phyloP scores from a whole-genome alignment of 2,888 invertebrate species.

The Aleiodes leptofemur region DNA sequence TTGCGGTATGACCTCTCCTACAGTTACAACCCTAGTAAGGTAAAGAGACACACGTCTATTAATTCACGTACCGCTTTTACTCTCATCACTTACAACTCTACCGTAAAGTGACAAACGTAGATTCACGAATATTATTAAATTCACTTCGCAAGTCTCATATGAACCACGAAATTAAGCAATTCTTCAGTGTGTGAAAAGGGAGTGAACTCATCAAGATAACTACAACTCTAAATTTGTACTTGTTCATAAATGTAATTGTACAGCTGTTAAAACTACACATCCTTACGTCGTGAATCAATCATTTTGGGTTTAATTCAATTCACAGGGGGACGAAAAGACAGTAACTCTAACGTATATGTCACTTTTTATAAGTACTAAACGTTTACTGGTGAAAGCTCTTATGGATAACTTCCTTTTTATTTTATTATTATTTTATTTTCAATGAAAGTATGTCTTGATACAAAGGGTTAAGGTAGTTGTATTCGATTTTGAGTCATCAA shows the following conservation, averaged over 20 bases:
- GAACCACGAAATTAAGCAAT: conserved; percentile 72
- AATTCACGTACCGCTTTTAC: conserved; percentile 50
- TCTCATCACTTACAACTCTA: conserved; percentile 65
- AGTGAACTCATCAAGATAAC: conserved; percentile 46
- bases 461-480: too few species aligned
- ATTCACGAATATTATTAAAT: conserved; percentile 65
- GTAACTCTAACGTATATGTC: not conserved
- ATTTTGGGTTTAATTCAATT: conserved; percentile 11
- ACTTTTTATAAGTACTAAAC: not conserved
- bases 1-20: conserved; percentile 6
- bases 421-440: not conserved
- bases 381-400: conserved; percentile 4
- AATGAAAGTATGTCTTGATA: too few species aligned
- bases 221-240: not conserved
- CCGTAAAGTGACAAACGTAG: conserved; percentile 54
- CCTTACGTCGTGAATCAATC: conserved; percentile 29
- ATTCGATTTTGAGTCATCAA: too few species aligned
- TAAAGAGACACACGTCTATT: too few species aligned
- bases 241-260: conserved; percentile 1
- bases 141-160: conserved; percentile 61
- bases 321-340: not conserved
- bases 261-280: conserved; percentile 16
- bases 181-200: conserved; percentile 59
- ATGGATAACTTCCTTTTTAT: conserved; percentile 26
- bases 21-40: conserved; percentile 37